Base-by-base conservation (phyloP, 2,888 invertebrate genomes). In the Caenorhabditis doughertyi region DNA sequence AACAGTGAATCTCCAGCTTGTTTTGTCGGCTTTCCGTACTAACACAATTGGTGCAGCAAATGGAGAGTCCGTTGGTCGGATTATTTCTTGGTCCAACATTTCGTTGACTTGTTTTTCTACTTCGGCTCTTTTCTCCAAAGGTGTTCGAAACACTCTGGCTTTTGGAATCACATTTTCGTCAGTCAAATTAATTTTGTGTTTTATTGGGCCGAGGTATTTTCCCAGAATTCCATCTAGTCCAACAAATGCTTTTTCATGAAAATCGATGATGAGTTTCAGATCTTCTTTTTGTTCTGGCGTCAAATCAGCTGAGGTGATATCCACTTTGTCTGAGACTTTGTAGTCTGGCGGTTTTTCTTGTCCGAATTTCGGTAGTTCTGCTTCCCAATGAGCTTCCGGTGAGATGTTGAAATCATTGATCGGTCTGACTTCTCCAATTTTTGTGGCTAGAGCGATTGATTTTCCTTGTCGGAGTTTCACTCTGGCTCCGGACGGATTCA, bases 211-310 rank as follows among this genome's bases (percentile, higher is more conserved):
- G 9, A 8, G n/a, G 44, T 58, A 84, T 13, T 49, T 18, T 25
- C 84, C 84, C 2, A 81, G 27, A 9, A 18, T 25, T 39, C 81
- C 77, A 25, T 81, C 81, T n/a, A 32, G 44, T 9, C 58, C 64
- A 21, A 79, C 51, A 56, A 84, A 84, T 8, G 79, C 84, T 1
- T 67, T 23, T 7, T 32, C 29, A 35, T 64, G 39, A 9, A 25
- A 23, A 71, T n/a, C n/a, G n/a, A n/a, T n/a, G n/a, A n/a, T n/a
- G n/a, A n/a, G n/a, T n/a, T n/a, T n/a, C n/a, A n/a, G 49, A 29
- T 49, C 32, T 13, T 47, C 21, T 23, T 56, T 79, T 16, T 60
- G n/a, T 51, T 67, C 13, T 27, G 60, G 21, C 21, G 47, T 55
- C 25, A 62, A 44, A 11, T n/a, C 29, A 11, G 29, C 11, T 55